A percentile compares a stretch with the other conserved stretches of the same genome.
Conservation (phyloP, 2,797 vertebrate genomes). For the Channallabes apus region DNA sequence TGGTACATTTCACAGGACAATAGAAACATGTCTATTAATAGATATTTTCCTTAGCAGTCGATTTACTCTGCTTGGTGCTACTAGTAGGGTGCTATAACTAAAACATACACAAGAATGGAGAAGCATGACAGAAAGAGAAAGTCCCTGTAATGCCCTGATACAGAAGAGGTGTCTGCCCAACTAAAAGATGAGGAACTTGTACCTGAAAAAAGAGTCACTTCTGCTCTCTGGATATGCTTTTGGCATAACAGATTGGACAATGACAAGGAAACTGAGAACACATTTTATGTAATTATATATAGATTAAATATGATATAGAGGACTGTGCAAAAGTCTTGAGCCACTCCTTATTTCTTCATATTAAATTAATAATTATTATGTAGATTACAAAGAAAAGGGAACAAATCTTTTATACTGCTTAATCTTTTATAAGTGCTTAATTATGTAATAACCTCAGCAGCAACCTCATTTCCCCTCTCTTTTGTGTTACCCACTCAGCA, state of each 20-base stretch:
- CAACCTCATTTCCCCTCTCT: no score
- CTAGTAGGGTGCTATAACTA: neutral
- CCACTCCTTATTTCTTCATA: no score
- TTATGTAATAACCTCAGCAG: no score
- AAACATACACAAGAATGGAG: neutral
- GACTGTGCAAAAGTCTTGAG: no score
- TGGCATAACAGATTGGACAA: neutral
- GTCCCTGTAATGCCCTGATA: neutral
- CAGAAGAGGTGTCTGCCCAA: neutral
- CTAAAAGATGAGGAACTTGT: neutral
- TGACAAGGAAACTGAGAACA: neutral
- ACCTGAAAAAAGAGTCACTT: neutral
- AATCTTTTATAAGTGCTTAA: no score
- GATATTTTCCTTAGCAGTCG: neutral
- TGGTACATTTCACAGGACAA: neutral
- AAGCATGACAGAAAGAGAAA: neutral
- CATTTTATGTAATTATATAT: no score
- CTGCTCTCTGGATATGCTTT: neutral
- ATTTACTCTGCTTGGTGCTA: neutral
- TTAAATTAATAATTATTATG: no score
- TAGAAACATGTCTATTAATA: neutral
- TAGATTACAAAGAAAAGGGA: no score
- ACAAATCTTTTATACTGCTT: no score
- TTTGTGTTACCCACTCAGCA: no score
- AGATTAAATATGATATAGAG: no score